Evolutionary conservation across 2,113 vertebrate species (phyloP).

Genomic region (human (Homo sapiens)): DNA sequence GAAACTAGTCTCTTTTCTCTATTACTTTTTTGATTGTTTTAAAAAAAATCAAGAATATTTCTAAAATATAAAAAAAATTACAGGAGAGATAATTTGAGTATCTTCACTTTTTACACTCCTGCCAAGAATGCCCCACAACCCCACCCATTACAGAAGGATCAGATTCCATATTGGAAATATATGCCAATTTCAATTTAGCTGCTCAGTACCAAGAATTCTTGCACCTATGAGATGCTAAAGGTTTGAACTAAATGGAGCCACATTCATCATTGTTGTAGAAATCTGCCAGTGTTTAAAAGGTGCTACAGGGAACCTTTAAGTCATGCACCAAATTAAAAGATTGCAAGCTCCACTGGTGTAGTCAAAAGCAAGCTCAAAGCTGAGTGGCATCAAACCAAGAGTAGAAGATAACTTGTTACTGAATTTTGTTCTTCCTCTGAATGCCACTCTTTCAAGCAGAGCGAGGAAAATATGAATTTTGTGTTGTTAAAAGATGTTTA

Average conservation of each 20-base stretch:
- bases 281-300: slow-evolving; percentile 77
- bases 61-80: slow-evolving; percentile 25
- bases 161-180: slow-evolving; percentile 53
- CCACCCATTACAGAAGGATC: background rate
- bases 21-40: slow-evolving; percentile 59
- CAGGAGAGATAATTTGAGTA: background rate
- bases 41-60: slow-evolving; percentile 58
- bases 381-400: background rate
- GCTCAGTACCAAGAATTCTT: slow-evolving; percentile 69
- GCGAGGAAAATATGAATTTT: background rate
- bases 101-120: background rate
- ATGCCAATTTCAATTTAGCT: slow-evolving; percentile 52
- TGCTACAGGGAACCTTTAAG: slow-evolving; percentile 77
- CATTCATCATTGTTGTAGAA: slow-evolving; percentile 79
- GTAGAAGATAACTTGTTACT: slow-evolving; percentile 18
- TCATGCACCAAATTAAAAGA: slow-evolving; percentile 76
- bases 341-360: slow-evolving; percentile 62
- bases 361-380: slow-evolving; percentile 43
- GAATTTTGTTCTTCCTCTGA: background rate
- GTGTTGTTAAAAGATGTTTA: background rate
- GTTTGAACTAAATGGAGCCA: slow-evolving; percentile 66
- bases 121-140: background rate
- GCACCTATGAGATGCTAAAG: slow-evolving; percentile 57
- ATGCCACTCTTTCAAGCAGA: background rate
- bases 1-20: slow-evolving; percentile 4